Base-by-base conservation (phyloP, 2,888 invertebrate species). In the Nemotelus nigrinus region DNA sequence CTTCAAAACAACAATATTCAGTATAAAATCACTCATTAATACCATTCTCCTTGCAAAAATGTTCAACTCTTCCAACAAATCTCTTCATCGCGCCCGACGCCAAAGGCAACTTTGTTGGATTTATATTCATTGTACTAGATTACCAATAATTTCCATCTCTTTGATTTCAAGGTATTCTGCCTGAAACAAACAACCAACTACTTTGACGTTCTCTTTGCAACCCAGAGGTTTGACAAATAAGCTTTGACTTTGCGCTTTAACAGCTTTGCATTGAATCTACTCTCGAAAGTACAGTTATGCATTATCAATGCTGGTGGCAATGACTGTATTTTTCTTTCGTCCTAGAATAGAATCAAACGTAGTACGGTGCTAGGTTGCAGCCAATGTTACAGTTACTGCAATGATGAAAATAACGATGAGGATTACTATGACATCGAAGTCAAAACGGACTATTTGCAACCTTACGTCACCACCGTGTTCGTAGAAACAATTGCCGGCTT, bases 201-300 rank as follows among this genome's bases (percentile, higher is more conserved):
- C 25, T 4, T 25, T 25, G 25, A 25, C 25, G 25, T 25, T 25
- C 43, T 5, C 41, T 64, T 64, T 64, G 41, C 44, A 10, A n/a
- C 67, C 44, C 47, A 60, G 63, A 74, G 48, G 74, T 48, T 47
- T 47, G n/a, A 74, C 63, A 74, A 74, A 74, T 74, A 74, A 74
- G 74, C 74, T 63, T 74, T 63, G 74, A 58, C 72, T 74, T 63
- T 74, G 63, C 74, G 74, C 74, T 74, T 63, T 74, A 74, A 74
- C 74, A 74, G 74, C 74, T 74, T 74, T 63, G 10, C 74, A 74
- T 41, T 63, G 63, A 43, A 63, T 63, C 60, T 63, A 39, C 55
- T 63, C 25, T 25, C 25, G 25, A 74, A 74, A 74, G 60, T 60
- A 74, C 74, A 45, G 58, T 41, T 70, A 41, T 63, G 25, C 43